Evolutionary conservation across 2,888 invertebrate genomes (phyloP).

Genomic region (Hypselothyrea guttata): DNA sequence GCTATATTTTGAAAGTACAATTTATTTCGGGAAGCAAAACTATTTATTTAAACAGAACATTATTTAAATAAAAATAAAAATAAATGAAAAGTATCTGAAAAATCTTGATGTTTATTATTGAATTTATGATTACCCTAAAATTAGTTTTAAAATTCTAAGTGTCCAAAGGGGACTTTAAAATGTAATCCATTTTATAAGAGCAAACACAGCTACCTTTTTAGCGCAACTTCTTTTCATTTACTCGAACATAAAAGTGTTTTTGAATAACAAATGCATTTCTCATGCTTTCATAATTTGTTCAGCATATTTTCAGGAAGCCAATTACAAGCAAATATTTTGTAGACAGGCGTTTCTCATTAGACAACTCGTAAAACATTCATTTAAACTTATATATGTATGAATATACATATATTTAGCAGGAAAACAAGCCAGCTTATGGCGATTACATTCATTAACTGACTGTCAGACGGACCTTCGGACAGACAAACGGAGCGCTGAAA

Average conservation of each 20-base stretch:
- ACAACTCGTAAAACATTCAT: slow-evolving; percentile 15
- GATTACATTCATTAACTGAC: slow-evolving; percentile 76
- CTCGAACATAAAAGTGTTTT: slow-evolving; percentile 24
- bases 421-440: slow-evolving; percentile 58
- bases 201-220: background rate
- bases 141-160: background rate
- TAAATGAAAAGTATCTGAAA: too few species aligned
- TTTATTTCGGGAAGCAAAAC: too few species aligned
- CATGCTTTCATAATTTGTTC: slow-evolving; percentile 44
- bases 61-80: too few species aligned
- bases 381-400: background rate
- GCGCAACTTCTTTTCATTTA: slow-evolving; percentile 16
- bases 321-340: slow-evolving; percentile 61
- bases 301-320: slow-evolving; percentile 37
- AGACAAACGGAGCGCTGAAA: slow-evolving; percentile 41
- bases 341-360: slow-evolving; percentile 50
- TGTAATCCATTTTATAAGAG: slow-evolving; percentile 1
- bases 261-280: slow-evolving; percentile 49
- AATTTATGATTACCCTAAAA: too few species aligned
- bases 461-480: slow-evolving; percentile 36
- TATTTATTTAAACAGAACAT: too few species aligned
- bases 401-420: background rate
- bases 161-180: background rate
- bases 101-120: too few species aligned
- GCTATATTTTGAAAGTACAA: too few species aligned